Evolutionary conservation across 2,888 invertebrate genomes (phyloP), one percentile per base, ranked within the genome.

Genomic region (Lithodes maja): DNA sequence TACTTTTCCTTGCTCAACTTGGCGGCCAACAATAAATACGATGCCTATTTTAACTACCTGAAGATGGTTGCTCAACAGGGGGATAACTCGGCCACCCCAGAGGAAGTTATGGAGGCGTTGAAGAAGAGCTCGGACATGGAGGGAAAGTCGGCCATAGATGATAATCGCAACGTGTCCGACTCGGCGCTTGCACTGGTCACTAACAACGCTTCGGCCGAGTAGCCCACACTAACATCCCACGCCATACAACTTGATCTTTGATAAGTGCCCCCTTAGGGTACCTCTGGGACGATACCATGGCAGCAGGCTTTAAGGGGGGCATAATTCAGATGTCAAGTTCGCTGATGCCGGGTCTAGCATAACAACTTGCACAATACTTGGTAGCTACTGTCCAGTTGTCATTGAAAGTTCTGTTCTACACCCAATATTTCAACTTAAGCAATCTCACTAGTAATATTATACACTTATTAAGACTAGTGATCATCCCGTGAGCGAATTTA

Each of bases 81-180:
- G 9, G 85, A 85, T 49, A 71, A 53, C 33, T 17, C 85, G 77
- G 81, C 69, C 33, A 85, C 69, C 33, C 77, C 85, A 1, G 87
- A 87, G 77, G 85, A 87, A 71, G 69, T 87, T n/a, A 15, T 82
- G 15, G 87, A 88, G 55, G 88, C 81, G 52, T 53, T 89, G 74
- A 80, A 75, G 68, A 89, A 85, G 79, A 85, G 84, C 9, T 85
- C 80, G 69, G 77, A 79, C 3, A 81, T 84, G 82, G 88, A 89
- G 61, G 75, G 85, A 3, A 89, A 85, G 77, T 85, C 84, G 53
- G 74, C 90, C 1, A 79, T 90, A 17, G 90, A 90, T 85, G 90
- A 85, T 55, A 90, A 90, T 71, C 84, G 90, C n/a, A 87, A 87
- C 71, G 83, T 87, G n/a, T 90, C 90, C 5, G 90, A 87, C 50